phyloP scores from a whole-genome alignment of 2,797 vertebrate species.

The Hemitrygon akajei region DNA sequence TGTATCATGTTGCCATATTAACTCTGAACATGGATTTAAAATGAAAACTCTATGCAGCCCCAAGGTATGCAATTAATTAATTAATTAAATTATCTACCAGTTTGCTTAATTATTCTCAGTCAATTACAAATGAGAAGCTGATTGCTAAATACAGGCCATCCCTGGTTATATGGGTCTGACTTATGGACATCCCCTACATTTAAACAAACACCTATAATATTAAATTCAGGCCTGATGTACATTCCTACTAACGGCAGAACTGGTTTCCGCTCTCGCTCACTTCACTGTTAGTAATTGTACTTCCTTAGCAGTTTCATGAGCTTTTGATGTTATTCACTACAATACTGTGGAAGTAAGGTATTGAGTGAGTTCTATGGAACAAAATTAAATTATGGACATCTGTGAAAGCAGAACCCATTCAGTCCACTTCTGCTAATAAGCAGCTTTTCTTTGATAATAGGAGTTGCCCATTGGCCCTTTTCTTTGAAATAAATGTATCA shows the following conservation, averaged over 20 bases:
- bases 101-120: not conserved
- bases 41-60: not conserved
- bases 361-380: no score
- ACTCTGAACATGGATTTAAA: not conserved
- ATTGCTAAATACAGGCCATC: not conserved
- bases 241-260: no score
- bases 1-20: not conserved
- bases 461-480: not conserved
- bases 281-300: no score
- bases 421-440: not conserved
- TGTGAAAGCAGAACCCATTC: no score
- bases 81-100: slow-evolving; percentile 15
- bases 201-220: no score
- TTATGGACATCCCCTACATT: no score
- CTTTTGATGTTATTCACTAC: no score
- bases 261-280: no score
- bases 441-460: not conserved
- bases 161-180: no score
- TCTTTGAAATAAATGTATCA: not conserved
- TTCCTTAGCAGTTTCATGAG: no score
- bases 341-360: no score
- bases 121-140: slow-evolving; percentile 6
- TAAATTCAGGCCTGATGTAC: not conserved
- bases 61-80: slow-evolving; percentile 4
- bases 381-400: no score